phyloP scores from a whole-genome alignment of 2,113 vertebrate genomes.

The Gymnogyps californianus region DNA sequence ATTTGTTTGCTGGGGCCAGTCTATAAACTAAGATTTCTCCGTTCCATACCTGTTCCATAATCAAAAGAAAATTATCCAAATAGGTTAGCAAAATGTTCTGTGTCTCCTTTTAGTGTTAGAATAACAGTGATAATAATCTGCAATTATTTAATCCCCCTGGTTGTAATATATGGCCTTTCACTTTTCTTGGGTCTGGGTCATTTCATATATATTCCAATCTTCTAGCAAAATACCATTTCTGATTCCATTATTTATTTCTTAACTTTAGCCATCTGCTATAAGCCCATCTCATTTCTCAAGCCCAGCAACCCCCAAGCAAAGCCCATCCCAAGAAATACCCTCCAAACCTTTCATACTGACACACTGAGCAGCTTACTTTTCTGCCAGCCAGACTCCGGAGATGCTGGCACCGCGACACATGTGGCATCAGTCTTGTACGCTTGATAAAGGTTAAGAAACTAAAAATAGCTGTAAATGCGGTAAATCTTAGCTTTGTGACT shows the following conservation, averaged over 20 bases:
- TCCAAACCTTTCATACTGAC: background rate
- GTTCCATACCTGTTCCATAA: background rate
- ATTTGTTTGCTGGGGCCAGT: background rate
- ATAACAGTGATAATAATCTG: background rate
- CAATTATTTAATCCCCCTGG: background rate
- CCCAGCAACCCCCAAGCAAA: background rate
- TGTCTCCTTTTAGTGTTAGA: background rate
- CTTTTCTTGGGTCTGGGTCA: background rate
- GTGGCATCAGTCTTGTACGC: background rate
- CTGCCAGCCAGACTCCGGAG: background rate
- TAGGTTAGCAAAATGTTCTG: background rate
- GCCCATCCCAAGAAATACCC: background rate
- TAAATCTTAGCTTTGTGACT: background rate
- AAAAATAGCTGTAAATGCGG: background rate
- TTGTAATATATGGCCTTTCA: background rate
- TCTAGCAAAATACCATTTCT: background rate
- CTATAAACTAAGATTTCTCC: background rate
- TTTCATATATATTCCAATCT: background rate
- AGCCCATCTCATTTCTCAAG: background rate
- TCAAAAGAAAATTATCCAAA: background rate
- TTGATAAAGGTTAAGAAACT: background rate
- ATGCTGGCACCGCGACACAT: fast-evolving
- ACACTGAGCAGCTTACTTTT: background rate
- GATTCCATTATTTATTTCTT: background rate
- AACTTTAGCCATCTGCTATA: background rate